phyloP scores from a whole-genome alignment of 2,113 vertebrate genomes.

The Aegithalos caudatus region DNA sequence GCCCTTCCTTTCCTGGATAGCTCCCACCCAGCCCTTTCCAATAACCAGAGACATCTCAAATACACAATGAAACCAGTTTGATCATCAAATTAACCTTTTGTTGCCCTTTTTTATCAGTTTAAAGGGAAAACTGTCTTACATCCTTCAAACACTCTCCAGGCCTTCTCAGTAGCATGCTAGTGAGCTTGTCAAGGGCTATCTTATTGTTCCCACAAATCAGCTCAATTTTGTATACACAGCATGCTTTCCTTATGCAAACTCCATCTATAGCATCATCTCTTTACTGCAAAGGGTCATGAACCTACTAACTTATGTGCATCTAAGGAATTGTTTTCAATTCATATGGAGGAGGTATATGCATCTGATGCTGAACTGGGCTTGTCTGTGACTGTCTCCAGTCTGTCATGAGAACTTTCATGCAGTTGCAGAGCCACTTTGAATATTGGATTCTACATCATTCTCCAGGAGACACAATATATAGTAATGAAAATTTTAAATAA shows the following conservation, averaged over 20 bases:
- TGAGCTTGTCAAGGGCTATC: rapidly evolving
- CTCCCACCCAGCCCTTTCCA: neutral
- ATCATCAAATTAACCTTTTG: neutral
- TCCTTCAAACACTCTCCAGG: neutral
- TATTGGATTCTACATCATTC: neutral
- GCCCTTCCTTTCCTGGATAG: neutral
- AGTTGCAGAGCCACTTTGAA: neutral
- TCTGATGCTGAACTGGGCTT: neutral
- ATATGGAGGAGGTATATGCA: neutral
- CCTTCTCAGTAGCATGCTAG: neutral
- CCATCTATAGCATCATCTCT: neutral
- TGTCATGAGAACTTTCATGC: neutral
- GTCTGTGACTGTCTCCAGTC: neutral
- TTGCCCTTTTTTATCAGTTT: neutral
- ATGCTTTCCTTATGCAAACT: neutral
- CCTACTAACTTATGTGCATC: neutral
- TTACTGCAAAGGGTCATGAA: neutral
- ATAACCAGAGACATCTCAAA: neutral
- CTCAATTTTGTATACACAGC: neutral
- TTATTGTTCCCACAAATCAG: neutral
- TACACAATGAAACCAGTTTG: rapidly evolving
- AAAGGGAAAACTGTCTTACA: neutral
- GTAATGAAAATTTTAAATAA: neutral
- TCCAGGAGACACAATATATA: neutral
- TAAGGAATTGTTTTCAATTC: neutral